Conservation (phyloP, 2,113 vertebrate genomes). For the Heterochromis multidens region DNA sequence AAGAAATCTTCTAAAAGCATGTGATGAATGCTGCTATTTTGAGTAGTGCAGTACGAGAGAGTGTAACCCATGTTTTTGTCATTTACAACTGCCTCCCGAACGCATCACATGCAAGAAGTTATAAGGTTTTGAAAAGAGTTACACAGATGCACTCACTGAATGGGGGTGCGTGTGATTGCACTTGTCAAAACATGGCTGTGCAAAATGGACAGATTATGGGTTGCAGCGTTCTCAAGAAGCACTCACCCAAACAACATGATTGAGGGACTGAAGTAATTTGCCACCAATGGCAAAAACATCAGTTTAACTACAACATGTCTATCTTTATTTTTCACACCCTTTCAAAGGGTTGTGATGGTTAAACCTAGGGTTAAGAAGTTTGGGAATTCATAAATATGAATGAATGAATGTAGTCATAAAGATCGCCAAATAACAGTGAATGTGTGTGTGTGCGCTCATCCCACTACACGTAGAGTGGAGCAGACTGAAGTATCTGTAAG, state of each 20-base stretch:
- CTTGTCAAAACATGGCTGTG: background rate
- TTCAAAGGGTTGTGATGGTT: background rate
- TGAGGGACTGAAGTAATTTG: background rate
- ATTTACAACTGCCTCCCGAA: background rate
- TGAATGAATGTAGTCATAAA: background rate
- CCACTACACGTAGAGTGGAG: background rate
- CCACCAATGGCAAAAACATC: background rate
- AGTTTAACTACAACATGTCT: background rate
- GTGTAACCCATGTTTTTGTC: background rate
- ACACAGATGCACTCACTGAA: background rate
- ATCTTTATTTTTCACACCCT: background rate
- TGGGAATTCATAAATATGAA: background rate
- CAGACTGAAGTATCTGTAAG: background rate
- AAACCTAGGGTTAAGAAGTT: rapidly evolving
- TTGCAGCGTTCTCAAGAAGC: background rate
- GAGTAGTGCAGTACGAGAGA: background rate
- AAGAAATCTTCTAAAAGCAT: background rate
- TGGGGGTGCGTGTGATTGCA: background rate
- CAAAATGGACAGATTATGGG: background rate
- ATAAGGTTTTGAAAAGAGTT: no score
- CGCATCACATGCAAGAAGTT: background rate
- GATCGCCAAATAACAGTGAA: background rate
- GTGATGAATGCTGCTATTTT: background rate
- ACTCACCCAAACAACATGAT: background rate
- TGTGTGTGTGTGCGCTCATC: background rate